Evolutionary conservation across 2,888 invertebrate species (phyloP), one percentile per base, ranked within the genome.

Genomic region (Amiota mariae): DNA sequence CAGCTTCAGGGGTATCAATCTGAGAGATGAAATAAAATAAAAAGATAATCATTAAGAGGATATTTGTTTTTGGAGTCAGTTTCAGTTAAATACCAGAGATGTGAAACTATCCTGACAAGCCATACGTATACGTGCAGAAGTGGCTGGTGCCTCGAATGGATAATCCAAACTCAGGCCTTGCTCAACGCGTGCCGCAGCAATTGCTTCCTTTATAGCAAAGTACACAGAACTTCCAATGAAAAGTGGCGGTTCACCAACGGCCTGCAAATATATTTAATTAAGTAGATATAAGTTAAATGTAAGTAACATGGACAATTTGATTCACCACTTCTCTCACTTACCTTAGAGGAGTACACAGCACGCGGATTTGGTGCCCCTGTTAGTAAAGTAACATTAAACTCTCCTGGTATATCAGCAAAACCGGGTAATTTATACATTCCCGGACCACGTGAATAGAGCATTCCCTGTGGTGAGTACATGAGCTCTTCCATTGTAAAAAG

Each of bases 321-420:
- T 46, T n/a, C 24, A 64, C 36, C 48, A 61, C 66, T 10, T 49
- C 11, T 1, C 12, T 10, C 49, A 36, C 63, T 48, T 88, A 96
- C 97, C 94, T 98, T 98, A 1, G 98, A 98, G 0, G 98, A 98
- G 89, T 95, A 98, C 9, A 98, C 96, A 20, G 98, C 98, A 85
- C 95, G 92, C 0, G 95, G 95, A 91, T 98, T 98, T 1, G 96
- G 93, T 48, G 95, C 94, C n/a, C 96, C 97, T 87, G 96, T 97
- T 54, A 99, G 91, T 70, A 99, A 91, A 8, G 96, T 95, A 0
- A 99, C 98, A 88, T 98, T 97, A 86, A 99, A 97, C 88, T 96
- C 95, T 67, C 92, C 92, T 0, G 98, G 98, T 86, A 98, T 97
- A 87, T 98, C 97, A 0, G 94, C 94, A 87, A 97, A 97, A 0